Base-by-base conservation (phyloP, 2,888 invertebrate species). In the Sarcophaga rosellei region DNA sequence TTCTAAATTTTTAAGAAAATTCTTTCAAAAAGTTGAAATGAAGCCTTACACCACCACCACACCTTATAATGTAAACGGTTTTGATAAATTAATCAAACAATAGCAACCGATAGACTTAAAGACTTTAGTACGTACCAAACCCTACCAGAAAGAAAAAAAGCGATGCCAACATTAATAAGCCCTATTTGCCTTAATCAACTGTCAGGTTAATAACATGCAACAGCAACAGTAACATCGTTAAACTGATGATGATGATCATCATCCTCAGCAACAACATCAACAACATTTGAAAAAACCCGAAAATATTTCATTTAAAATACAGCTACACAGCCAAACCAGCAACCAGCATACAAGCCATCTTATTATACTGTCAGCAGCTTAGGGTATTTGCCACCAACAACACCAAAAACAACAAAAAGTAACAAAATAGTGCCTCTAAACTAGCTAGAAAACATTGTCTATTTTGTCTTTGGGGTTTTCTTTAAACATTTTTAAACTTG, bases 151-250 rank as follows among this genome's bases (percentile, higher is more conserved):
- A 45, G 17, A 44, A 20, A n/a, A 23, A 23, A 45, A 68, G 25
- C 47, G 1, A 6, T 47, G 15, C 53, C 2, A 53, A 15, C 12
- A 15, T 15, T 44, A 66, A 68, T 45, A 63, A 23, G n/a, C 62
- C 72, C 35, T 81, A 68, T 69, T 75, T 70, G 75, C 75, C 44
- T 57, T 20, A 66, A 44, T 11, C 62, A 69, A 23, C 59, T 81
- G 85, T 68, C 81, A 81, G 69, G 44, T 78, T 85, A 81, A 85
- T 81, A 74, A 77, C 81, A 78, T 81, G 81, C 66, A 77, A 69
- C 81, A 69, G 17, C 53, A 53, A 8, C 35, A 35, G 35, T 10
- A 35, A 35, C 35, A 35, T 35, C 35, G 8, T 57, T 69, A 69
- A 75, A 79, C 21, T 53, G 15, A n/a, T n/a, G n/a, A n/a, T n/a